Conservation (phyloP, 2,797 vertebrate species). For the Neosilurus mollespiculum region DNA sequence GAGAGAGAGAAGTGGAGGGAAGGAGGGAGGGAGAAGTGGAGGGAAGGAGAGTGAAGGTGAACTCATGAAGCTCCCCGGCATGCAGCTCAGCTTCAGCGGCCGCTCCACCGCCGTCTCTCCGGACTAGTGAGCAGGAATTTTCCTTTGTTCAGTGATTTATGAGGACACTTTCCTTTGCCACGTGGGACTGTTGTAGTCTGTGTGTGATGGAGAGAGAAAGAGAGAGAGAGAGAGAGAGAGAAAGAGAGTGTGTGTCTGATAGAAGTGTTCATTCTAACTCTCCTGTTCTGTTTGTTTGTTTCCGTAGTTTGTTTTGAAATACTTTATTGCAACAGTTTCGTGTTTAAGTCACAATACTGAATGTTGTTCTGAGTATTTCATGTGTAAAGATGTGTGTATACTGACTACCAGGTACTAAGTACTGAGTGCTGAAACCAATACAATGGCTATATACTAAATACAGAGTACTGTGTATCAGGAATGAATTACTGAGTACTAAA, state of each 20-base stretch:
- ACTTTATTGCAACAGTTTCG: neutral
- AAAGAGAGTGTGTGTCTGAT: neutral
- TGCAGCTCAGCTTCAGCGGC: slow-evolving; percentile 50
- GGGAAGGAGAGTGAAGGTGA: slow-evolving; percentile 36
- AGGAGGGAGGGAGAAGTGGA: slow-evolving; percentile 19
- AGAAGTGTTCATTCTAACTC: neutral
- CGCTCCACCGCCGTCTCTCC: slow-evolving; percentile 42
- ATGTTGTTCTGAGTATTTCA: neutral
- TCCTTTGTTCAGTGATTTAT: slow-evolving; percentile 54
- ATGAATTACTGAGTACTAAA: neutral
- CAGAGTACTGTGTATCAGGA: neutral
- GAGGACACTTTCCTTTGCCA: slow-evolving; percentile 53
- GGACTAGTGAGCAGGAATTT: slow-evolving; percentile 52
- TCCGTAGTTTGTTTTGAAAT: neutral
- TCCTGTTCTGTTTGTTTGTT: neutral
- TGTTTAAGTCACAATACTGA: neutral
- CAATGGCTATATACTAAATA: neutral
- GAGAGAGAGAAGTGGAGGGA: slow-evolving; percentile 22
- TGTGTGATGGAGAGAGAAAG: neutral
- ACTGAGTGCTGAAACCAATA: neutral
- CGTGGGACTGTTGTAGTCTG: slow-evolving; percentile 54
- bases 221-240: too few species aligned
- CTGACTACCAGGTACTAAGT: neutral
- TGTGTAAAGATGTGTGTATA: neutral
- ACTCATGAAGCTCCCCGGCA: slow-evolving; percentile 56